Percentiles rank a stretch among this genome's conserved stretches.
These are phyloP conservation scores for Mechanitis messenoides DNA, from an alignment of 2,888 invertebrate genomes.

Conservation along the genomic window DNA sequence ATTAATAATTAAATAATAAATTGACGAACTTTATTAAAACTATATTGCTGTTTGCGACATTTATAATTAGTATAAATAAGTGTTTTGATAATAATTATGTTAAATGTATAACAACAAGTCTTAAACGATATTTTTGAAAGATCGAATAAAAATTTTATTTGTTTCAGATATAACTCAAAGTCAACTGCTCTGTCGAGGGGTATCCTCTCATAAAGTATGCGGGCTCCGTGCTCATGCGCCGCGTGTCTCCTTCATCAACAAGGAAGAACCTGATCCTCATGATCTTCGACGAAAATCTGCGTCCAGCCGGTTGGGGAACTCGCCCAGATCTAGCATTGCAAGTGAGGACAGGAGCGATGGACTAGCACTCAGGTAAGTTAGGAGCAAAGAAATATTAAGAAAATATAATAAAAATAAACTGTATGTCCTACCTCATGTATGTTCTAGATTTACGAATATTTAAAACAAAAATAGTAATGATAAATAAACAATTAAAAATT, in stretches of 20 bases:
- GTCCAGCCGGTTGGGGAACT: constrained; percentile 64
- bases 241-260: constrained; percentile 64
- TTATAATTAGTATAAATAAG: neutral
- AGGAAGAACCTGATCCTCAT: constrained; percentile 56
- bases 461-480: no score
- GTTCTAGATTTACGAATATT: no score
- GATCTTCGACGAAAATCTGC: constrained; percentile 66
- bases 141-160: neutral
- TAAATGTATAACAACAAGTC: neutral
- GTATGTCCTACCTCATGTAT: no score
- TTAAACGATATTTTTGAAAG: neutral
- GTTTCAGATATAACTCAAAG: constrained; percentile 51
- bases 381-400: no score
- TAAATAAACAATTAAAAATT: no score
- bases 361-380: constrained; percentile 76
- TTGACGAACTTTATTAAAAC: no score
- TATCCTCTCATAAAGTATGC: constrained; percentile 61
- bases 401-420: no score
- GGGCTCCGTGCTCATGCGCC: constrained; percentile 66
- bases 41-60: no score
- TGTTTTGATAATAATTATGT: neutral
- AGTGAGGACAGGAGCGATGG: constrained; percentile 73
- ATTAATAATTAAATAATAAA: no score
- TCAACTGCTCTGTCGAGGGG: constrained; percentile 65
- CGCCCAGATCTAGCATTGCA: constrained; percentile 68